Conservation (phyloP, 1,140 invertebrate species). For the Mylabris phalerata region DNA sequence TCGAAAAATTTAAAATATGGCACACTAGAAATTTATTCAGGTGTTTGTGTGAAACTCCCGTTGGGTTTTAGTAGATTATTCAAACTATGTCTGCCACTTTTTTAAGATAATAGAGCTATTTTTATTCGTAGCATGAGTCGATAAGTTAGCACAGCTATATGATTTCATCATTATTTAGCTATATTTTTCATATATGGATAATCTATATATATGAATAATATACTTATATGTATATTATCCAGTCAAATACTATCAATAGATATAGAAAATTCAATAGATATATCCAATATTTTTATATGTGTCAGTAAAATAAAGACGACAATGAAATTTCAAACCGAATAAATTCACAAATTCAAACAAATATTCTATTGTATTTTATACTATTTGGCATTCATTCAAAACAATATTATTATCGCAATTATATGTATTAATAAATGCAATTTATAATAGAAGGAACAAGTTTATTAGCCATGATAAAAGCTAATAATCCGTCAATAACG, state of each 20-base stretch:
- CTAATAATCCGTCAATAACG: no score
- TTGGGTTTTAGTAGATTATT: slow-evolving; percentile 1
- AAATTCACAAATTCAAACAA: slow-evolving; percentile 10
- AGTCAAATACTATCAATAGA: slow-evolving; percentile 1
- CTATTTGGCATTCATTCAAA: slow-evolving; percentile 7
- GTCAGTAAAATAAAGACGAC: slow-evolving; percentile 9
- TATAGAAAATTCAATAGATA: slow-evolving; percentile 7
- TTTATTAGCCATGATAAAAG: no score
- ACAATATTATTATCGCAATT: no score
- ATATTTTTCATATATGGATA: not conserved
- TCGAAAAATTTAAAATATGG: slow-evolving; percentile 7
- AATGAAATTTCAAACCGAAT: slow-evolving; percentile 4
- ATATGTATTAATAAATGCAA: no score
- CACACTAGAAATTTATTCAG: slow-evolving; percentile 2
- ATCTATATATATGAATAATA: no score
- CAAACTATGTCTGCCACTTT: not conserved
- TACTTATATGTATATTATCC: no score
- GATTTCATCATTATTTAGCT: slow-evolving; percentile 8
- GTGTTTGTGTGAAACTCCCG: slow-evolving; percentile 1
- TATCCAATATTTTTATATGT: slow-evolving; percentile 7
- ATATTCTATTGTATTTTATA: slow-evolving; percentile 1
- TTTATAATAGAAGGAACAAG: no score
- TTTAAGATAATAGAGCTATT: slow-evolving; percentile 11
- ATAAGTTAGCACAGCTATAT: slow-evolving; percentile 7
- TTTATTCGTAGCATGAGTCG: slow-evolving; percentile 2